A percentile compares a stretch with the other conserved stretches of the same genome.
phyloP scores from a whole-genome alignment of 1,140 invertebrate species.

The Cydia splendana region DNA sequence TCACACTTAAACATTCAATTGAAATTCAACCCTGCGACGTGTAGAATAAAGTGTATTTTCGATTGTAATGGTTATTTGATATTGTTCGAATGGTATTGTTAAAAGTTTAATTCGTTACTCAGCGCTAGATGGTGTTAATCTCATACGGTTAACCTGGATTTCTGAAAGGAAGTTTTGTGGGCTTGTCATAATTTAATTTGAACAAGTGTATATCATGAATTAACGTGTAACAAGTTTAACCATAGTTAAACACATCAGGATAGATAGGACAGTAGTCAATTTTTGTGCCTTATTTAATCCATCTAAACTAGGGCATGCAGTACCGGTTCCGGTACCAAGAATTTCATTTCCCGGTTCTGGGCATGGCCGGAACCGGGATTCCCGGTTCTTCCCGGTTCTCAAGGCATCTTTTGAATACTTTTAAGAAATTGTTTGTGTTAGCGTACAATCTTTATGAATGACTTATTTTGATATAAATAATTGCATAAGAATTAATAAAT shows the following conservation, averaged over 20 bases:
- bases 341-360: too few relatives aligned
- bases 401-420: too few relatives aligned
- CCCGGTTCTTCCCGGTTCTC: too few relatives aligned
- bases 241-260: neutral
- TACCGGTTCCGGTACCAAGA: too few relatives aligned
- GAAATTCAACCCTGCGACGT: neutral
- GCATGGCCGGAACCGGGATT: too few relatives aligned
- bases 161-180: neutral
- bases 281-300: too few relatives aligned
- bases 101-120: neutral
- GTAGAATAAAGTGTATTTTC: neutral
- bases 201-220: neutral
- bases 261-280: too few relatives aligned
- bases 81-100: neutral
- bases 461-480: too few relatives aligned
- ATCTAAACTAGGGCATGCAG: too few relatives aligned
- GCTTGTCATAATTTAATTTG: neutral
- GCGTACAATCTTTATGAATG: too few relatives aligned
- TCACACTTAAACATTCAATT: neutral
- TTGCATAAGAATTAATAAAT: too few relatives aligned
- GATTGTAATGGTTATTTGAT: neutral
- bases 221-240: neutral
- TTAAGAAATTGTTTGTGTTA: too few relatives aligned
- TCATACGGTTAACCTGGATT: constrained; percentile 2
- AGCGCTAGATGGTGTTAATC: constrained; percentile 10